Conservation (phyloP, 2,113 vertebrate genomes). For the Pseudopipra pipra region DNA sequence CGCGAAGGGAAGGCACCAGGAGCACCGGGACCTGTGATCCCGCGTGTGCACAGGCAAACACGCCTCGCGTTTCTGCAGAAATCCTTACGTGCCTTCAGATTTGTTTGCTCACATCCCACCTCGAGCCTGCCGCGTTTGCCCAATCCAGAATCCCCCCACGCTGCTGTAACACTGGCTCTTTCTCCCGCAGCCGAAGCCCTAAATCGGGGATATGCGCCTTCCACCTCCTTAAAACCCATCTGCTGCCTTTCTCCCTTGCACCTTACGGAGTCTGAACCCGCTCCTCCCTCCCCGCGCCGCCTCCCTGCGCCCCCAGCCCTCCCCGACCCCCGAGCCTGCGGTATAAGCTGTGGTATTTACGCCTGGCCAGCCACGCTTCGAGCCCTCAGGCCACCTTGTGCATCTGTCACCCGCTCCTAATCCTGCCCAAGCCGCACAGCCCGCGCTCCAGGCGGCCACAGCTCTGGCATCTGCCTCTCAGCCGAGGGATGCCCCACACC, state of each 20-base stretch:
- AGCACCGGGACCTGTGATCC: rapidly evolving
- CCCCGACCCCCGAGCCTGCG: background rate
- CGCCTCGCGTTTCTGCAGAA: background rate
- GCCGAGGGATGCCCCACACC: background rate
- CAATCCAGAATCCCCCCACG: too few relatives aligned
- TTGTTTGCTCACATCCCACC: background rate
- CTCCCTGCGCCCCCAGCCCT: background rate
- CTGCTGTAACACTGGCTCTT: too few relatives aligned
- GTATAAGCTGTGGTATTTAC: background rate
- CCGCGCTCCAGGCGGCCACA: background rate
- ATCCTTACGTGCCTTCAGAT: background rate
- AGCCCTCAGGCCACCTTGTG: slow-evolving; percentile 12
- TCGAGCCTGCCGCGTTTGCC: background rate
- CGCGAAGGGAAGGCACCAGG: rapidly evolving
- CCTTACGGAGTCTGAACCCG: background rate
- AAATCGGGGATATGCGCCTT: rapidly evolving
- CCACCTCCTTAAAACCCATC: background rate
- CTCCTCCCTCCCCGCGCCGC: background rate
- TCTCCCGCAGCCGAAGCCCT: background rate
- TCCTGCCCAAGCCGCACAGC: background rate
- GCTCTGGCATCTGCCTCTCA: background rate
- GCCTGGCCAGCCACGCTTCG: background rate
- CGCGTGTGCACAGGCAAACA: rapidly evolving
- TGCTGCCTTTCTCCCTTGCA: background rate
- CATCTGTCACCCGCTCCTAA: slow-evolving; percentile 40